Evolutionary conservation across 2,113 vertebrate genomes (phyloP).

Genomic region (Capricornis sumatraensis): DNA sequence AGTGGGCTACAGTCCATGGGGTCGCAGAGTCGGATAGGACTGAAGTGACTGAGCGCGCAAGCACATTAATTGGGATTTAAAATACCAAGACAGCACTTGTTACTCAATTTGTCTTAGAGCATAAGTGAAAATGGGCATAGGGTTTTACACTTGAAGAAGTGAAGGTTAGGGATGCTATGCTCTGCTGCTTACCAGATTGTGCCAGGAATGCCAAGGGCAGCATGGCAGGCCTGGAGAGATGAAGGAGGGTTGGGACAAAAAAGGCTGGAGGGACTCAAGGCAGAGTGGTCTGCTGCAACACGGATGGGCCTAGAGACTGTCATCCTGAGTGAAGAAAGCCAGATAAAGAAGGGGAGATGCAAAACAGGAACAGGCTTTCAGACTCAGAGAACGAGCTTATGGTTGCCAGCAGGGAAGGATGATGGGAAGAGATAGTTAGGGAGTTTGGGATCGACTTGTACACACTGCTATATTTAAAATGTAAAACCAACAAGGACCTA

Average conservation of each 20-base stretch:
- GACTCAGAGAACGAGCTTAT: background rate
- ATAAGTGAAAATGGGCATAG: background rate
- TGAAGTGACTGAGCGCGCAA: background rate
- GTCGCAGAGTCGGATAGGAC: background rate
- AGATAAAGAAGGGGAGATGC: background rate
- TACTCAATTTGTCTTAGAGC: background rate
- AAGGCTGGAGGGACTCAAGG: background rate
- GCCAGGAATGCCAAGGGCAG: background rate
- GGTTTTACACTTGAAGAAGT: background rate
- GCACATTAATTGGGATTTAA: background rate
- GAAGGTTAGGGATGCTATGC: background rate
- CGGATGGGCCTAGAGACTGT: background rate
- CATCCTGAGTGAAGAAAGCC: background rate
- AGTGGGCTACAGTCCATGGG: background rate
- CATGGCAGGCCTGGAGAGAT: background rate
- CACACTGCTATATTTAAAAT: background rate
- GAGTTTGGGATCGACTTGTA: background rate
- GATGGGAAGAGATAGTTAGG: background rate
- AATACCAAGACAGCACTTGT: background rate
- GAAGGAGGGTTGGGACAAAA: background rate
- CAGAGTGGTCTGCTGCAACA: background rate
- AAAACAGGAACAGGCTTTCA: background rate
- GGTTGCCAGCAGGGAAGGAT: background rate
- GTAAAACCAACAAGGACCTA: background rate
- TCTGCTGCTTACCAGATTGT: background rate